Evolutionary conservation across 2,888 invertebrate genomes (phyloP).

Genomic region (Lapara coniferarum): DNA sequence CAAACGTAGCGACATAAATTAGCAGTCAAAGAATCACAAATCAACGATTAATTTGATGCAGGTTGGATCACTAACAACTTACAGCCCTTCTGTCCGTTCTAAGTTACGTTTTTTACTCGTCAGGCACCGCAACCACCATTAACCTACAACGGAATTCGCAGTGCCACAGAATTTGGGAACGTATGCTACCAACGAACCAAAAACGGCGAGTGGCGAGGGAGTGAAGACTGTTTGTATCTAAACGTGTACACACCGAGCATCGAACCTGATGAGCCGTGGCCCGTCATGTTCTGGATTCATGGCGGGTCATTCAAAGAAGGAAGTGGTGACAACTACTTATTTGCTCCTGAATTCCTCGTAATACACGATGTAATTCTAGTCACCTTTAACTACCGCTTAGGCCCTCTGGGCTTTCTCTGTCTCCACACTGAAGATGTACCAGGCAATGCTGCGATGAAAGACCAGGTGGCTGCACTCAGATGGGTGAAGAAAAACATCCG

Average conservation of each 20-base stretch:
- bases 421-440: slow-evolving; percentile 51
- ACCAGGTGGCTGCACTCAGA: slow-evolving; percentile 55
- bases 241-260: slow-evolving; percentile 58
- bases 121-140: slow-evolving; percentile 31
- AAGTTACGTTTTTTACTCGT: neutral
- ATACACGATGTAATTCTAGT: slow-evolving; percentile 49
- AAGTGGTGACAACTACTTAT: slow-evolving; percentile 46
- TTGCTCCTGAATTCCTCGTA: slow-evolving; percentile 52
- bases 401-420: slow-evolving; percentile 52
- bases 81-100: too few species aligned
- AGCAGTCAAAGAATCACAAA: too few species aligned
- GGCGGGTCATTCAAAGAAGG: slow-evolving; percentile 49
- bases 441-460: slow-evolving; percentile 58
- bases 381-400: slow-evolving; percentile 54
- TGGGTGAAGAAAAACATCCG: slow-evolving; percentile 57
- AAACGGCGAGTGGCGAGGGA: slow-evolving; percentile 39
- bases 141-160: slow-evolving; percentile 54
- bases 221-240: slow-evolving; percentile 62
- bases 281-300: slow-evolving; percentile 60
- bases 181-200: slow-evolving; percentile 45
- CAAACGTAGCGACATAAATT: too few species aligned
- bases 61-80: too few species aligned
- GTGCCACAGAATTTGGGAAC: slow-evolving; percentile 48
- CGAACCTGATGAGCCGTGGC: slow-evolving; percentile 41
- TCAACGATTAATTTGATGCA: too few species aligned